Conservation (phyloP, 2,797 vertebrate genomes). For the Sparus aurata region DNA sequence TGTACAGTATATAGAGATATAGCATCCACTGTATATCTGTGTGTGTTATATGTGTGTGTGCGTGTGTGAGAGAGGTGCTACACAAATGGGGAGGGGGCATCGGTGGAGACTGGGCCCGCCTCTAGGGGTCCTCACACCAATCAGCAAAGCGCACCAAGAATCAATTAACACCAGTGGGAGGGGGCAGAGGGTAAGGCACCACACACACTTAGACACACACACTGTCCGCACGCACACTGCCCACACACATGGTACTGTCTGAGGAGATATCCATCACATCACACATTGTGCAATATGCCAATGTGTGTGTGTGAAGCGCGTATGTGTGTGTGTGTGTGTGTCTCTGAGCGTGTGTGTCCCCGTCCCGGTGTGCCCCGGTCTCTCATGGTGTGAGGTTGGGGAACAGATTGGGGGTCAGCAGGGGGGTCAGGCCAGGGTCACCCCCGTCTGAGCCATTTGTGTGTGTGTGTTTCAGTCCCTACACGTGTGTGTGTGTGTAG, state of each 20-base stretch:
- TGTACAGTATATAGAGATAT: conserved; percentile 35
- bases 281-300: conserved; percentile 72
- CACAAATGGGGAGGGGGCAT: conserved; percentile 73
- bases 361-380: conserved; percentile 78
- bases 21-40: conserved; percentile 43
- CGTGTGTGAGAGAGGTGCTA: conserved; percentile 58
- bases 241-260: conserved; percentile 86
- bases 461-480: conserved; percentile 23
- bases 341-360: conserved; percentile 68
- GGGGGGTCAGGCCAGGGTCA: conserved; percentile 88
- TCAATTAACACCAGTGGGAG: conserved; percentile 91
- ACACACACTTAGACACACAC: conserved; percentile 67
- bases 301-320: conserved; percentile 43
- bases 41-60: conserved; percentile 30
- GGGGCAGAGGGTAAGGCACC: conserved; percentile 86
- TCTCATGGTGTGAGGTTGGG: conserved; percentile 85
- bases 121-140: conserved; percentile 90
- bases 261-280: conserved; percentile 86
- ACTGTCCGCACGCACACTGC: conserved; percentile 65
- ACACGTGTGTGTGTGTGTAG: conserved; percentile 14
- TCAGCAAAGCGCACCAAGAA: conserved; percentile 88
- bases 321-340: conserved; percentile 47
- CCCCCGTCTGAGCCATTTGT: conserved; percentile 81
- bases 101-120: conserved; percentile 79
- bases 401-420: conserved; percentile 90